Percentiles rank a stretch among this genome's conserved stretches.
Evolutionary conservation across 2,888 invertebrate species (phyloP).

Genomic region (Lapara coniferarum): DNA sequence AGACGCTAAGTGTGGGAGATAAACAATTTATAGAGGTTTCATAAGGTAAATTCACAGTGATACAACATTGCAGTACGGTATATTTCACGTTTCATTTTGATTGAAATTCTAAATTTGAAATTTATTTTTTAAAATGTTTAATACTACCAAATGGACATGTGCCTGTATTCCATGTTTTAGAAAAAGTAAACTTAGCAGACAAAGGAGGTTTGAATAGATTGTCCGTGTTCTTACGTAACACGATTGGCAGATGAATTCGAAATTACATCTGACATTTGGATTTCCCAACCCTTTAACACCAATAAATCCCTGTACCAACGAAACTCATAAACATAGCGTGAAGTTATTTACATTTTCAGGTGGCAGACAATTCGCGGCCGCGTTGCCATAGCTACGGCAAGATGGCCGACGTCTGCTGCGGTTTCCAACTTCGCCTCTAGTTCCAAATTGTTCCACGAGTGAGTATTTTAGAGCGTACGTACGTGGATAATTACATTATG

Average conservation of each 20-base stretch:
- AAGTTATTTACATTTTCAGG: slow-evolving; percentile 77
- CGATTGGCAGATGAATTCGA: no score
- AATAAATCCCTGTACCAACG: slow-evolving; percentile 6
- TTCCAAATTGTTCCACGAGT: slow-evolving; percentile 79
- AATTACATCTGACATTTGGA: background rate
- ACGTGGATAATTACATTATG: slow-evolving; percentile 80
- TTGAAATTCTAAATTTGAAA: no score
- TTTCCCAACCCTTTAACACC: slow-evolving; percentile 8
- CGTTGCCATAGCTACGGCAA: slow-evolving; percentile 76
- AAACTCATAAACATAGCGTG: slow-evolving; percentile 57
- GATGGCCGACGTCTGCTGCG: slow-evolving; percentile 80
- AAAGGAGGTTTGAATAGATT: no score
- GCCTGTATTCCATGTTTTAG: no score
- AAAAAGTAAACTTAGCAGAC: no score
- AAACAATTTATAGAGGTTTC: background rate
- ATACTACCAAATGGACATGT: no score
- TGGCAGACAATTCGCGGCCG: slow-evolving; percentile 74
- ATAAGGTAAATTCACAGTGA: no score
- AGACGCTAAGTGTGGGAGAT: background rate
- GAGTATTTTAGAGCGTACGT: slow-evolving; percentile 77
- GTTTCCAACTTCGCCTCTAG: slow-evolving; percentile 80
- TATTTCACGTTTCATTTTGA: no score
- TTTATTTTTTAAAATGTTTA: no score
- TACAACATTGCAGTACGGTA: no score
- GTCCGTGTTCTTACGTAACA: no score